Evolutionary conservation across 2,888 invertebrate species (phyloP), one percentile per base, ranked within the genome.

Genomic region (Nomada ferruginata): DNA sequence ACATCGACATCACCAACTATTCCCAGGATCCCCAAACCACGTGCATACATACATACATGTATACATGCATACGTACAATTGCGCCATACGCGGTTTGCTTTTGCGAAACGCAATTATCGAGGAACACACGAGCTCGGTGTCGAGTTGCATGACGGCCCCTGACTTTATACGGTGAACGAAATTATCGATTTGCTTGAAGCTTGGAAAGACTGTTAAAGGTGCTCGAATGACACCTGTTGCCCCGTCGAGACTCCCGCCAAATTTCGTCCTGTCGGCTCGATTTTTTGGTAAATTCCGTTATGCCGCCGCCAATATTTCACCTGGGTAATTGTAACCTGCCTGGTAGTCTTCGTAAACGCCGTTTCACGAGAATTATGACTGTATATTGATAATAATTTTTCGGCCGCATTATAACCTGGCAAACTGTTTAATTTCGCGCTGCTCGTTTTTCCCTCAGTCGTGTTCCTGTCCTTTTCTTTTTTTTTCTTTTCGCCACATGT

Each of bases 201-300:
- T 73, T 44, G 55, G 64, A 72, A 76, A 60, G 57, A 60, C 55
- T 61, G 18, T 68, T 57, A 75, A 76, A 72, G 71, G 71, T 29
- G 71, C 50, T 57, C 23, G 59, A 76, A 66, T 10, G 76, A 84
- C 86, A 86, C 82, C 86, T 86, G 86, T 85, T 85, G 85, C 83
- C 61, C 36, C 42, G 0, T 7, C 11, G 42, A 10, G 26, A 29
- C 59, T 20, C 23, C 11, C 1, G 15, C 10, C 44, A 44, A 79
- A 71, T 50, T 80, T 66, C 70, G 26, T 36, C 11, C n/a, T 29
- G 44, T 44, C 52, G n/a, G 18, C 47, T 15, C 44, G 13, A 5
- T 70, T 75, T 65, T 55, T 71, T 23, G 23, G 7, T 10, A 4
- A 23, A 68, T 20, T 52, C 50, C 36, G n/a, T 57, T 20, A 23